Percentiles rank a stretch among this genome's conserved stretches.
Conservation (phyloP, 1,140 invertebrate genomes). For the Orius insidiosus region DNA sequence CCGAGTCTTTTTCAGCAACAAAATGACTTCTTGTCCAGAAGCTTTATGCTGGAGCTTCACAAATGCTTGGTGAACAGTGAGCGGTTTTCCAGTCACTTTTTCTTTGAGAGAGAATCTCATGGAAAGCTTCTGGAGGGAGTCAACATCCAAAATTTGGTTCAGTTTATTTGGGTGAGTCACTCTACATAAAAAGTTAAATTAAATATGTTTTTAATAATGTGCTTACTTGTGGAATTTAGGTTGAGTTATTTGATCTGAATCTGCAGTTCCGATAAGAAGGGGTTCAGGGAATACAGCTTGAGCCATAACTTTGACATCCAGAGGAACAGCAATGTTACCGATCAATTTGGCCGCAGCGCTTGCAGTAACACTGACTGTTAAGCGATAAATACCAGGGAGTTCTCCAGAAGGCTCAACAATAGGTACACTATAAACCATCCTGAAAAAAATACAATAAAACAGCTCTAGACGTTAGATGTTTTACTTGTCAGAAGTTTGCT, state of each 20-base stretch:
- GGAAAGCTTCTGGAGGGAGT: slow-evolving; percentile 75
- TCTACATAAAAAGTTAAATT: slow-evolving; percentile 30
- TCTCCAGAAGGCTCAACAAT: slow-evolving; percentile 60
- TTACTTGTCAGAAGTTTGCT: slow-evolving; percentile 36
- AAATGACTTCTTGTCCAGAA: slow-evolving; percentile 74
- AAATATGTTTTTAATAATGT: no score
- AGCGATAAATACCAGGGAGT: slow-evolving; percentile 24
- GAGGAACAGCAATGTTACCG: slow-evolving; percentile 32
- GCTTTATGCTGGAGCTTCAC: slow-evolving; percentile 51
- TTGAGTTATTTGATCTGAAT: slow-evolving; percentile 70
- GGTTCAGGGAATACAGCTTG: slow-evolving; percentile 50
- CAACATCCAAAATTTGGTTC: slow-evolving; percentile 48
- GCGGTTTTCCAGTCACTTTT: slow-evolving; percentile 41
- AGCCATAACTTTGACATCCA: slow-evolving; percentile 55
- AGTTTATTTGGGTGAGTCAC: slow-evolving; percentile 55
- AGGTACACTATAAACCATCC: slow-evolving; percentile 60
- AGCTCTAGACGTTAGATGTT: no score
- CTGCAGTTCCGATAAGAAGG: slow-evolving; percentile 75
- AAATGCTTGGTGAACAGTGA: slow-evolving; percentile 84
- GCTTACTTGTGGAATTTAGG: slow-evolving; percentile 52
- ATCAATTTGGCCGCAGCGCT: slow-evolving; percentile 36
- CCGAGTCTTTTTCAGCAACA: slow-evolving; percentile 72
- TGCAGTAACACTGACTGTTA: slow-evolving; percentile 20
- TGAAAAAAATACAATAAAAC: slow-evolving; percentile 20
- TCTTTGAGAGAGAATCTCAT: slow-evolving; percentile 69